Percentiles rank a stretch among this genome's conserved stretches.
Evolutionary conservation across 2,113 vertebrate species (phyloP).

Genomic region (Limnothrissa miodon): DNA sequence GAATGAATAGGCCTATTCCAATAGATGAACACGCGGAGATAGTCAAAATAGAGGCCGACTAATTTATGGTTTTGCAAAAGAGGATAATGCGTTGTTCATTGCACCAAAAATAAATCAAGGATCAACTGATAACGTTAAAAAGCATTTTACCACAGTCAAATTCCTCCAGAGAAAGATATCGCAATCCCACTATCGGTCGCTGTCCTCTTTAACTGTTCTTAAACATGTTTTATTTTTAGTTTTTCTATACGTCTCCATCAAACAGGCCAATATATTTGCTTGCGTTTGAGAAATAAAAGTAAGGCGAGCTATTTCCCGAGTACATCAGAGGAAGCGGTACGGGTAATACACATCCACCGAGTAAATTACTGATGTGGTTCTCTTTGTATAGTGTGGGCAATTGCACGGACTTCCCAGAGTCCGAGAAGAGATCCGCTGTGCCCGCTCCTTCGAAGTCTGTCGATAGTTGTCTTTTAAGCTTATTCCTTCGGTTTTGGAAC

Average conservation of each 20-base stretch:
- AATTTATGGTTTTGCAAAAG: neutral
- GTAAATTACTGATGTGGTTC: constrained; percentile 63
- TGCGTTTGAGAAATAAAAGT: constrained; percentile 74
- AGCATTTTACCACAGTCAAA: neutral
- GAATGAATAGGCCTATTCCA: neutral
- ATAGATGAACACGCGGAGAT: neutral
- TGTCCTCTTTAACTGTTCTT: neutral
- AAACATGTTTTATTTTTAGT: neutral
- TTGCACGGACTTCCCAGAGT: constrained; percentile 62
- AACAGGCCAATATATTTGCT: constrained; percentile 77
- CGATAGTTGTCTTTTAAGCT: constrained; percentile 79
- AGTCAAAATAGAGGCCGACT: neutral
- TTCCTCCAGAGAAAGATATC: neutral
- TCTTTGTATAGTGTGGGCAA: constrained; percentile 75
- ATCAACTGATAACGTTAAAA: neutral
- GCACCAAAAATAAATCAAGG: neutral
- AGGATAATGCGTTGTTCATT: neutral
- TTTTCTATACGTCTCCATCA: constrained; percentile 69
- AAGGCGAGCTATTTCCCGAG: constrained; percentile 70
- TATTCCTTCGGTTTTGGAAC: constrained; percentile 81
- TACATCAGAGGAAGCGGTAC: constrained; percentile 78
- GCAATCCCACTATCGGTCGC: neutral
- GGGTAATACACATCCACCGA: constrained; percentile 75
- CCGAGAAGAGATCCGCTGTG: constrained; percentile 52
- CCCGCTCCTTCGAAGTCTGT: constrained; percentile 68